These are phyloP conservation scores for Aphidoletes aphidimyza DNA, from an alignment of 2,888 invertebrate genomes.

Conservation along the genomic window DNA sequence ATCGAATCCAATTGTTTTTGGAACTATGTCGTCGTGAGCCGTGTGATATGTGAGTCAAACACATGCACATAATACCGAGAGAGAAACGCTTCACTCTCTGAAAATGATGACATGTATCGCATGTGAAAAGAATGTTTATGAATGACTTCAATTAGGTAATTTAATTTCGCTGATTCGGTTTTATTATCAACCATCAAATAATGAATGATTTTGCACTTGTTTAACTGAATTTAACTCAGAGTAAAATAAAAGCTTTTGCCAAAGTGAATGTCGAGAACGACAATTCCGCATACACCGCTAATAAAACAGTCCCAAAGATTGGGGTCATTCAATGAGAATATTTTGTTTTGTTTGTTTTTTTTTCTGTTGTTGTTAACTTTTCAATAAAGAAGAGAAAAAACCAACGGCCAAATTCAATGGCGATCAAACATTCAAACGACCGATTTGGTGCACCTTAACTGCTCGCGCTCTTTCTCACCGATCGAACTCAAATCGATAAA, in stretches of 20 bases:
- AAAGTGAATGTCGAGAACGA: no score
- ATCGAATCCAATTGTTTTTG: slow-evolving; percentile 30
- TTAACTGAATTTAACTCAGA: neutral
- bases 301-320: neutral
- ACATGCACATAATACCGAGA: neutral
- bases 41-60: neutral
- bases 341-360: no score
- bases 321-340: neutral
- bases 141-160: slow-evolving; percentile 45
- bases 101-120: neutral
- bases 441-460: neutral
- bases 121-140: slow-evolving; percentile 25
- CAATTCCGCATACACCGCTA: neutral
- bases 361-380: neutral
- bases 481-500: neutral
- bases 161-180: neutral
- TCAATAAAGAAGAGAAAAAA: neutral
- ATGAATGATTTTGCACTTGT: slow-evolving; percentile 22
- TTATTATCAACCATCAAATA: neutral
- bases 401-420: neutral
- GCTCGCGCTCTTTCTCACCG: neutral
- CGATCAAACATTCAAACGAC: neutral
- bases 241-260: neutral
- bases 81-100: no score
- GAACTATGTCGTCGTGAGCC: neutral